Conservation (phyloP, 1,140 invertebrate species). For the Hydropsyche tenuis region DNA sequence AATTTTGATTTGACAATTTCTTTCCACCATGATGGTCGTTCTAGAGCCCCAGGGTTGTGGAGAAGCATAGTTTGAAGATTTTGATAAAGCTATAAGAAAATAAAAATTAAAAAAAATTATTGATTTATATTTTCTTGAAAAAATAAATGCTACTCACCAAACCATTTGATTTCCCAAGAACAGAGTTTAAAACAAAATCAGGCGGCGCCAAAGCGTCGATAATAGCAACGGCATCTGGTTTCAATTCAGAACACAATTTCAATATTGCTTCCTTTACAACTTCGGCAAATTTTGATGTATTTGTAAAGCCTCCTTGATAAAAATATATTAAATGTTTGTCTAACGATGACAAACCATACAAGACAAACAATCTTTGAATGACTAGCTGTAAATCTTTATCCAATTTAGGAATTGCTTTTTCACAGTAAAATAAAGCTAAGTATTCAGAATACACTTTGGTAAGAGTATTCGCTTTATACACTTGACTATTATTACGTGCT, state of each 20-base stretch:
- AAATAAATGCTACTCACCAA: conserved; percentile 63
- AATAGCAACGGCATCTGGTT: conserved; percentile 74
- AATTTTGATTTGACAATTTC: conserved; percentile 65
- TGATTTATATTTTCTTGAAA: conserved; percentile 1
- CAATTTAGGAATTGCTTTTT: conserved; percentile 63
- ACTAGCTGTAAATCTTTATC: conserved; percentile 63
- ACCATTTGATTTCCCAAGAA: conserved; percentile 83
- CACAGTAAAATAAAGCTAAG: conserved; percentile 67
- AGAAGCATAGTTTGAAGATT: conserved; percentile 80
- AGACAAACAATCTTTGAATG: conserved; percentile 69
- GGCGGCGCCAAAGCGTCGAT: conserved; percentile 76
- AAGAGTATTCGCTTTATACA: conserved; percentile 78
- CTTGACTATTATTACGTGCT: conserved; percentile 81
- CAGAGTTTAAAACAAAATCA: conserved; percentile 83
- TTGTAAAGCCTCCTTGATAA: conserved; percentile 76
- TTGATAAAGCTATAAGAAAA: conserved; percentile 80
- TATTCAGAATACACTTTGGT: conserved; percentile 79
- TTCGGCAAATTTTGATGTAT: conserved; percentile 57
- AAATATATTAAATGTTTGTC: conserved; percentile 79
- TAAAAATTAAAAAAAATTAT: conserved; percentile 21
- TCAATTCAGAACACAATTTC: conserved; percentile 68
- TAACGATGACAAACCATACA: conserved; percentile 76
- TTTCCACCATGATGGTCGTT: conserved; percentile 80
- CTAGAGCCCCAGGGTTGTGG: conserved; percentile 72
- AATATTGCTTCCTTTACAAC: conserved; percentile 67